Conservation (phyloP, 1,140 invertebrate genomes). For the Apis dorsata region DNA sequence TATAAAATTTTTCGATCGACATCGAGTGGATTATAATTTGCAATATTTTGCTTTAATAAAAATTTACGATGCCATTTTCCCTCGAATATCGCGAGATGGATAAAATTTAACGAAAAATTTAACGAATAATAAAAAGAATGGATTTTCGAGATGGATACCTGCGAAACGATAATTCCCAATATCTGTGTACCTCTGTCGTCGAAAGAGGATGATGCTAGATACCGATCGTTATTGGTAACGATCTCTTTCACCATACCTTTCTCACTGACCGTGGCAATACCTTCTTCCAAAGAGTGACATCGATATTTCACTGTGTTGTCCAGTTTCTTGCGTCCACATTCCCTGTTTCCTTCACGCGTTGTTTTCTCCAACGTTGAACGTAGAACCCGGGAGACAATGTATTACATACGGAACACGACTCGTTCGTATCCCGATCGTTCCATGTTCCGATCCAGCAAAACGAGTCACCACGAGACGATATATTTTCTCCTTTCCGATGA, state of each 20-base stretch:
- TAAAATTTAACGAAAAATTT: background rate
- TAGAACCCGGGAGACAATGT: background rate
- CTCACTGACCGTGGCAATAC: constrained; percentile 33
- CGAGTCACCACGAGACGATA: constrained; percentile 35
- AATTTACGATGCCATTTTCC: background rate
- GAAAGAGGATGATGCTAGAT: constrained; percentile 41
- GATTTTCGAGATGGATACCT: background rate
- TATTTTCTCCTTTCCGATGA: constrained; percentile 23
- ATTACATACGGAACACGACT: constrained; percentile 1
- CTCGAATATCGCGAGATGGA: too few relatives aligned
- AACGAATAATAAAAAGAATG: background rate
- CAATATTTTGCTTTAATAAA: too few relatives aligned
- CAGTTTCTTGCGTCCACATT: constrained; percentile 44
- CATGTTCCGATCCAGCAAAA: background rate
- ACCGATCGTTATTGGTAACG: constrained; percentile 56
- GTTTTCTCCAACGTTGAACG: background rate
- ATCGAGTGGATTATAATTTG: too few relatives aligned
- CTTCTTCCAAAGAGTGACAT: constrained; percentile 10
- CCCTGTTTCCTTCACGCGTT: background rate
- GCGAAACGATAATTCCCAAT: background rate
- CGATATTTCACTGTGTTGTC: constrained; percentile 56
- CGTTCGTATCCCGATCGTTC: constrained; percentile 8
- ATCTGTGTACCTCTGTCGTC: background rate
- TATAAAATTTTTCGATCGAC: background rate
- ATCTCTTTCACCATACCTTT: constrained; percentile 40